Conservation (phyloP, 2,113 vertebrate genomes). For the Chionomys nivalis region DNA sequence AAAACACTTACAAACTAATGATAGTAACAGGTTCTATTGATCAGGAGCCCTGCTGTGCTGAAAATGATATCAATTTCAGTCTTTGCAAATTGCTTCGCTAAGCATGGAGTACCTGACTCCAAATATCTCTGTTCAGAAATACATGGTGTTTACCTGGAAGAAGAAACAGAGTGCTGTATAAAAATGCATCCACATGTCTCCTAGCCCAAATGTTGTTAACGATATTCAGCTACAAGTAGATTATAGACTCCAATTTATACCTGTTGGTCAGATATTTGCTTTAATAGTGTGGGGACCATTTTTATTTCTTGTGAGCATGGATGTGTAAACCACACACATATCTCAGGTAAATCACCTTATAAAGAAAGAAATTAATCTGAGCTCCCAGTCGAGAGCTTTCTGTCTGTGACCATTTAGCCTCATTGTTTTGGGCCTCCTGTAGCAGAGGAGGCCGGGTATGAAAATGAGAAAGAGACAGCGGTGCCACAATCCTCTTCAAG, state of each 20-base stretch:
- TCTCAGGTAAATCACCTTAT: background rate
- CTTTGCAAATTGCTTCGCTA: constrained; percentile 13
- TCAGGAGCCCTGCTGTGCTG: background rate
- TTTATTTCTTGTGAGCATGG: background rate
- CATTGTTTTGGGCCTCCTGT: background rate
- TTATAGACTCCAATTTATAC: background rate
- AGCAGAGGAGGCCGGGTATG: no score
- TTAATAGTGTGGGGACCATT: background rate
- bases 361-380: background rate
- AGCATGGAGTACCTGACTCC: background rate
- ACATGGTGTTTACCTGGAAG: constrained; percentile 9
- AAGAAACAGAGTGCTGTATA: background rate
- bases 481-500: background rate
- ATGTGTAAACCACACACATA: background rate
- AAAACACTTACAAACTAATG: background rate
- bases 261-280: constrained; percentile 12
- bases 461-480: background rate
- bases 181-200: background rate
- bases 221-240: constrained; percentile 10
- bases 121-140: background rate
- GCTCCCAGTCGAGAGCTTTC: background rate
- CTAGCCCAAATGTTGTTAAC: background rate
- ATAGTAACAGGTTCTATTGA: background rate
- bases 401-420: background rate
- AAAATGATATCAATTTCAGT: constrained; percentile 8